Percentiles rank a stretch among this genome's conserved stretches.
Evolutionary conservation across 1,140 invertebrate species (phyloP).

Genomic region (Stegodyphus mimosarum): DNA sequence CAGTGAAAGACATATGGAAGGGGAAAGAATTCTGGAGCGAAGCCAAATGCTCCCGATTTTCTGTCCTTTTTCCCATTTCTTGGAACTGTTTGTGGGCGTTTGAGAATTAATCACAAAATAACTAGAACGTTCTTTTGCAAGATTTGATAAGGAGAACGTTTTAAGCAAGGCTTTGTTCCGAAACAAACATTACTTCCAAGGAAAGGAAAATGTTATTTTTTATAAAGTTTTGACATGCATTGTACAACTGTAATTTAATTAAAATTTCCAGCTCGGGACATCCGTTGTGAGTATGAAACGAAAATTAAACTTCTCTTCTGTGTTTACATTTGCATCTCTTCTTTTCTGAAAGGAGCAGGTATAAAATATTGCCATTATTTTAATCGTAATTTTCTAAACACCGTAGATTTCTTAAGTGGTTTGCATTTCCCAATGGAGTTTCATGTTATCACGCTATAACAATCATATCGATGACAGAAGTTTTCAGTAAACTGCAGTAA

Average conservation of each 20-base stretch:
- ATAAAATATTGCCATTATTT: too few species aligned
- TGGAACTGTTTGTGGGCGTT: background rate
- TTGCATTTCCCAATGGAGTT: too few species aligned
- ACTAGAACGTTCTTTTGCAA: constrained; percentile 3
- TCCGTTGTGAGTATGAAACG: background rate
- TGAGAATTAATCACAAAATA: constrained; percentile 20
- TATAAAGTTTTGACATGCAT: background rate
- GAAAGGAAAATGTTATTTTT: constrained; percentile 2
- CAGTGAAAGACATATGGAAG: background rate
- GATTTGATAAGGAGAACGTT: constrained; percentile 6
- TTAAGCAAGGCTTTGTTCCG: background rate
- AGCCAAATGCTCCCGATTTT: background rate
- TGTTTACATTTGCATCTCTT: too few species aligned
- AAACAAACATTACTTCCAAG: constrained; percentile 5
- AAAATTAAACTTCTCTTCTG: background rate
- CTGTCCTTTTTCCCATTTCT: background rate
- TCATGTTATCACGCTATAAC: too few species aligned
- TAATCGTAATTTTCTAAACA: too few species aligned
- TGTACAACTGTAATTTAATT: constrained; percentile 6
- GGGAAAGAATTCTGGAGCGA: background rate
- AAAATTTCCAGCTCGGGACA: background rate
- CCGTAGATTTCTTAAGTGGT: too few species aligned
- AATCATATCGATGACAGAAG: too few species aligned
- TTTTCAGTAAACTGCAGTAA: too few species aligned
- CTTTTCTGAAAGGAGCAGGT: too few species aligned